Conservation (phyloP, 37 sponge, comb jelly and placozoan genomes). For the Aplysina aerophoba region DNA sequence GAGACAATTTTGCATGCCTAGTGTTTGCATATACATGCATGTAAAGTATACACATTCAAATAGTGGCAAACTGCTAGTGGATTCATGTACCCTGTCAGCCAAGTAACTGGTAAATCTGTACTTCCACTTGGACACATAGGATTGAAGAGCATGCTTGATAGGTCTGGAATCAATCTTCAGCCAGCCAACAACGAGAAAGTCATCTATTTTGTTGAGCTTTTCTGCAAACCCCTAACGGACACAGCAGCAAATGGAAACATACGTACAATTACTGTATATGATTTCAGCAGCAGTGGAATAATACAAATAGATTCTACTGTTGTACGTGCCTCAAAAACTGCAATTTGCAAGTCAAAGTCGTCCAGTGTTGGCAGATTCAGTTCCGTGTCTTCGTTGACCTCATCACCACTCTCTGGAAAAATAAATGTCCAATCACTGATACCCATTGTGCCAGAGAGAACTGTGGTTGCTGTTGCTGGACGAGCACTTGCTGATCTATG, state of each 20-base stretch:
- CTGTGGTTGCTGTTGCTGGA: constrained; percentile 24
- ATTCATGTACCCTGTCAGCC: constrained; percentile 56
- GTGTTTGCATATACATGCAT: too few species aligned
- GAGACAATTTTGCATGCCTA: too few species aligned
- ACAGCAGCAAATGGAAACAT: neutral
- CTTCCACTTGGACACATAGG: constrained; percentile 81
- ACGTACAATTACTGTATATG: neutral
- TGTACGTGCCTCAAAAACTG: constrained; percentile 66
- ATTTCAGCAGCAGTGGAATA: too few species aligned
- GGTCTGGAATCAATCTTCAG: constrained; percentile 75
- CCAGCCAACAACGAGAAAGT: constrained; percentile 73
- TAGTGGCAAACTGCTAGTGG: too few species aligned
- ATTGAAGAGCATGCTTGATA: constrained; percentile 63
- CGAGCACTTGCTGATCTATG: neutral
- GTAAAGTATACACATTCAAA: too few species aligned
- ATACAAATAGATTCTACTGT: too few species aligned
- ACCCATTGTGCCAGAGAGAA: constrained; percentile 44
- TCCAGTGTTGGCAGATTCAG: constrained; percentile 69
- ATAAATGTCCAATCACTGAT: constrained; percentile 81
- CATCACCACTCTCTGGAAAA: constrained; percentile 24
- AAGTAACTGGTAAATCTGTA: constrained; percentile 75
- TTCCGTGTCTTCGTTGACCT: neutral
- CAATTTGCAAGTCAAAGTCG: constrained; percentile 80
- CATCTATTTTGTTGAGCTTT: constrained; percentile 38
- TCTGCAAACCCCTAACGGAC: constrained; percentile 57